Base-by-base conservation (phyloP, 2,888 invertebrate genomes). In the Pyrgus malvae region DNA sequence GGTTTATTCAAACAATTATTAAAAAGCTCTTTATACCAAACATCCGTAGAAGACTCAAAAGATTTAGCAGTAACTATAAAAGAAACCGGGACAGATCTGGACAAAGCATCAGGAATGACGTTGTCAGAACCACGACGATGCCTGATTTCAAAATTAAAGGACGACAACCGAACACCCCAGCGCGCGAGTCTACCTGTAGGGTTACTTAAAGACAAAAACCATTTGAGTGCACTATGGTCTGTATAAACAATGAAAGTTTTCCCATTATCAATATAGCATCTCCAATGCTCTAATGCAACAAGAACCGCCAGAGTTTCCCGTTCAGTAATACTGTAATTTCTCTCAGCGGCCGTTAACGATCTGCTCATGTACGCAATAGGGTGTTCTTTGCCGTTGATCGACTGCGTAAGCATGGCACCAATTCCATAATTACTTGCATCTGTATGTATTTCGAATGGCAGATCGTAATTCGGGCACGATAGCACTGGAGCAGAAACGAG, bases 351-450 rank as follows among this genome's bases (percentile, higher is more conserved):
- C n/a, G n/a, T 48, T n/a, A 48, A 8, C 0, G 48, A 48, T 1
- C 33, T 19, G 14, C 45, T 46, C 3, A 6, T 14, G 3, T 46
- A 46, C 1, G 45, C 45, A 1, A 48, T 48, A 6, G 37, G 35
- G 11, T 37, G 35, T 2, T 48, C 48, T 1, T 37, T 25, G 1
- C 25, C 48, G 1, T 48, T 37, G 14, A 37, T n/a, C 6, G 11
- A 9, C 17, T 48, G 48, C 1, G 48, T 37, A 1, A 48, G 9
- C 48, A 48, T 48, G 6, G 25, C 48, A 25, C 48, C 46, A 9
- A 46, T 35, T 14, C 46, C 44, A 12, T 31, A n/a, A 7, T 45
- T 12, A 3, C 19, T 19, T 0, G 44, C 44, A 19, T 45, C 44
- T 11, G 31, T 7, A 19, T 44, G 44, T 1, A 44, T 31, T 11